A percentile compares a stretch with the other conserved stretches of the same genome.
Evolutionary conservation across 2,113 vertebrate species (phyloP).

Genomic region (Gambusia affinis): DNA sequence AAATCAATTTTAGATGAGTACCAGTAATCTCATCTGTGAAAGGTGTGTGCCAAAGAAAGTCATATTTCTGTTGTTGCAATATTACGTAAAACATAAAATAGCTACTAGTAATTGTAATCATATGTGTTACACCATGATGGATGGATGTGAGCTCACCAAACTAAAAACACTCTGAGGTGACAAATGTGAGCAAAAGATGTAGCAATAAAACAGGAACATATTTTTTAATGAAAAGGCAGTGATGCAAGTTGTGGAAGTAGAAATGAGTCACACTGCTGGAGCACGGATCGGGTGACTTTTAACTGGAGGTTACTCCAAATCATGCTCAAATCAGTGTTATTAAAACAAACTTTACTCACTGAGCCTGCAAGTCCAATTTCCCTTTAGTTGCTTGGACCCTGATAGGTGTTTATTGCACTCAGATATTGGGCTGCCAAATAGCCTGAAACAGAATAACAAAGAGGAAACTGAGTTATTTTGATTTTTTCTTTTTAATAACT

Average conservation of each 20-base stretch:
- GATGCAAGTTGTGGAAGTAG: neutral
- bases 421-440: slow-evolving; percentile 6
- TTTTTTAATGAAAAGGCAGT: neutral
- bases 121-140: neutral
- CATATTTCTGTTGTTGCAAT: no score
- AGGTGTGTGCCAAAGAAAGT: no score
- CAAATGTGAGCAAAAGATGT: slow-evolving; percentile 8
- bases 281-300: neutral
- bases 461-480: slow-evolving; percentile 12
- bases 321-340: slow-evolving; percentile 19
- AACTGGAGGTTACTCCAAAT: slow-evolving; percentile 7
- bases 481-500: slow-evolving; percentile 7
- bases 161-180: neutral
- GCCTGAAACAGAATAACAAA: neutral
- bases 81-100: no score
- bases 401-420: slow-evolving; percentile 1
- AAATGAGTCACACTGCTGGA: neutral
- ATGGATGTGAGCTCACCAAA: neutral
- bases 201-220: neutral
- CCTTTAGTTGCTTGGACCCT: slow-evolving; percentile 15
- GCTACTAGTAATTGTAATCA: neutral
- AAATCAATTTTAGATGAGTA: no score
- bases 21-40: no score
- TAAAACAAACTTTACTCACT: slow-evolving; percentile 39
- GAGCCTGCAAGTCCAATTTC: slow-evolving; percentile 45